Evolutionary conservation across 2,113 vertebrate genomes (phyloP).

Genomic region (Barnardius zonarius): DNA sequence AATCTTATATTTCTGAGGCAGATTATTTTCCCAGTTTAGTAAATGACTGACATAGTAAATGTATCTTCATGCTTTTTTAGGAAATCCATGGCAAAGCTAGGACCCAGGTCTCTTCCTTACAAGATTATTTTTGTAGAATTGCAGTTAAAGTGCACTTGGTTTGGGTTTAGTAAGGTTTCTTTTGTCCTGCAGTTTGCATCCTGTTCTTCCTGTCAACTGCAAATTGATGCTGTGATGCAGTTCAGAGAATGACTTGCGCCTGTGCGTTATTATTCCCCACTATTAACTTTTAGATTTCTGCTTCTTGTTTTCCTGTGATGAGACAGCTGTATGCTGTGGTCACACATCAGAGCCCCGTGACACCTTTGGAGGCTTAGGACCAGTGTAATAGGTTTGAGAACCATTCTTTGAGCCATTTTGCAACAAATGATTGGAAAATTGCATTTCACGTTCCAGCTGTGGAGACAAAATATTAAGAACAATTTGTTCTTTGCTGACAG

Average conservation of each 20-base stretch:
- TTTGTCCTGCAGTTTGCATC: background rate
- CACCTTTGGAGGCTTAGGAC: background rate
- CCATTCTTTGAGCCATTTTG: background rate
- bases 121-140: background rate
- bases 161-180: background rate
- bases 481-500: background rate
- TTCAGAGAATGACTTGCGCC: background rate
- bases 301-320: background rate
- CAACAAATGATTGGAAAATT: background rate
- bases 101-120: background rate
- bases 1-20: background rate
- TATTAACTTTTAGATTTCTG: background rate
- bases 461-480: background rate
- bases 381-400: background rate
- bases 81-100: background rate
- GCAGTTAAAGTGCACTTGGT: background rate
- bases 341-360: background rate
- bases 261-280: background rate
- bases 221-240: background rate
- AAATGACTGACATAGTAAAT: background rate
- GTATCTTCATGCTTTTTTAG: background rate
- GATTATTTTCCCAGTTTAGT: background rate
- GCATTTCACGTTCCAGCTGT: background rate
- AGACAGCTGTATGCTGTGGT: background rate
- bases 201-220: background rate